These are phyloP conservation scores for Nysson spinosus DNA, from an alignment of 2,888 invertebrate species.

Conservation along the genomic window DNA sequence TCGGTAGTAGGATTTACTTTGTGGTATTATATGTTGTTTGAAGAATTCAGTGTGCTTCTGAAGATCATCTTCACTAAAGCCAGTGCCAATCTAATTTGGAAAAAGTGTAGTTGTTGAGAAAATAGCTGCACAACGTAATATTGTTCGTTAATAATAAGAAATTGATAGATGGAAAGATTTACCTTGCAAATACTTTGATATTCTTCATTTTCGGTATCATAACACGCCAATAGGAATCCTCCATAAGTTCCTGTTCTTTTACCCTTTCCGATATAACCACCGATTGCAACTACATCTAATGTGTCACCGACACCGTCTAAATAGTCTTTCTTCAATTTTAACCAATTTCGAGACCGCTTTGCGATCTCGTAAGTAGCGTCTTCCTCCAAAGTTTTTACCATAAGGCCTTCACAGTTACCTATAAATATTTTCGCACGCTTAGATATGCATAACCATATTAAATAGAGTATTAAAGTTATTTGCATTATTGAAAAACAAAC, in stretches of 20 bases:
- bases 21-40: conserved; percentile 85
- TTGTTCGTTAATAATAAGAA: background rate
- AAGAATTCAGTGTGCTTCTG: conserved; percentile 87
- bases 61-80: conserved; percentile 95
- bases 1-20: conserved; percentile 88
- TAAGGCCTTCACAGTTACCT: conserved; percentile 98
- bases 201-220: conserved; percentile 92
- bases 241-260: conserved; percentile 95
- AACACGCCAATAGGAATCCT: conserved; percentile 96
- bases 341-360: conserved; percentile 94
- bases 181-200: conserved; percentile 96
- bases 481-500: conserved; percentile 70
- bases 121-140: too few relatives aligned
- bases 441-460: too few relatives aligned
- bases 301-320: conserved; percentile 98
- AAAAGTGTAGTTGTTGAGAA: background rate
- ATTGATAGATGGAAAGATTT: conserved; percentile 28
- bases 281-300: conserved; percentile 95
- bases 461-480: conserved; percentile 1
- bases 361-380: conserved; percentile 98
- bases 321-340: conserved; percentile 98
- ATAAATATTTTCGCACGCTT: conserved; percentile 24
- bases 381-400: conserved; percentile 96
- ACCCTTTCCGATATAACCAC: conserved; percentile 95
- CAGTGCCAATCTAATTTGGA: conserved; percentile 87